Conservation (phyloP, 2,113 vertebrate species). For the Callionymus lyra region DNA sequence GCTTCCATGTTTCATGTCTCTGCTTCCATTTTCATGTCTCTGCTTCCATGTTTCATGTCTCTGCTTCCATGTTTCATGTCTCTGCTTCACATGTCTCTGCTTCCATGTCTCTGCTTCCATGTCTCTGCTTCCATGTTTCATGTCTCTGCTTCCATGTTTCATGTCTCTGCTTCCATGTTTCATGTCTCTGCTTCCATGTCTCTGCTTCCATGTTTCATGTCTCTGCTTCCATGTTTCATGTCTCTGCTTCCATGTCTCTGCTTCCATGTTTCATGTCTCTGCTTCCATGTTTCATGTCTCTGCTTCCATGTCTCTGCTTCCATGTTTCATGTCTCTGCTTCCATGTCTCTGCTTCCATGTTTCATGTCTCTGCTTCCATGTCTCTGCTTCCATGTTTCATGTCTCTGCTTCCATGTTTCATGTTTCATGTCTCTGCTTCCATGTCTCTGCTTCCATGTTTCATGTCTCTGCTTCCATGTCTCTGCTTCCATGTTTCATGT, state of each 20-base stretch:
- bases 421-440: too few relatives aligned
- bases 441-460: not conserved
- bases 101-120: conserved; percentile 24
- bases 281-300: too few relatives aligned
- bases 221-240: not conserved
- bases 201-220: conserved; percentile 16
- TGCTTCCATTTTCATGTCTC: not conserved
- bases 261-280: not conserved
- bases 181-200: not conserved
- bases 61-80: not conserved
- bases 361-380: not conserved
- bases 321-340: not conserved
- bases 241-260: not conserved
- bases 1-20: conserved; percentile 13
- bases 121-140: not conserved
- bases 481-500: not conserved
- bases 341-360: not conserved
- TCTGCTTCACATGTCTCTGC: not conserved
- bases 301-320: conserved; percentile 26
- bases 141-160: not conserved
- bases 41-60: not conserved
- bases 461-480: not conserved
- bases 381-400: not conserved
- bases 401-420: too few relatives aligned
- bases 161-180: not conserved